phyloP scores from a whole-genome alignment of 2,797 vertebrate genomes.

The Hydrophis major region DNA sequence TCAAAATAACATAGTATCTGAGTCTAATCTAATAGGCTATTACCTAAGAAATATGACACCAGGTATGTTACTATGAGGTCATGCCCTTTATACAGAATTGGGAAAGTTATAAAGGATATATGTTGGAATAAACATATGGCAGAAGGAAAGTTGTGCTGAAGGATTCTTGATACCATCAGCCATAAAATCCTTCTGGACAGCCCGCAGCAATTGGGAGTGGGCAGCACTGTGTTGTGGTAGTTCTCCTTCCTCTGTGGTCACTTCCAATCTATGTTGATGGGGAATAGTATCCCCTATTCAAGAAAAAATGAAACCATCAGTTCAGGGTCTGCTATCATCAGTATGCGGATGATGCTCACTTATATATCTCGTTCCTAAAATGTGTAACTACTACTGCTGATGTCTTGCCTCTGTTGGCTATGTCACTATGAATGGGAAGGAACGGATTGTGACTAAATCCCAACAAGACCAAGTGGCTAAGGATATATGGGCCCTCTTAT shows the following conservation, averaged over 20 bases:
- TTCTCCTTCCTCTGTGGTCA: background rate
- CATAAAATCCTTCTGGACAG: background rate
- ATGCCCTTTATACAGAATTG: background rate
- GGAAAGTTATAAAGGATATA: background rate
- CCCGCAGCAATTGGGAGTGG: background rate
- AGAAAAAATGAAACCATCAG: background rate
- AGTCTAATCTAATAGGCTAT: background rate
- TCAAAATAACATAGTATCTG: background rate
- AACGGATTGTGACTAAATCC: background rate
- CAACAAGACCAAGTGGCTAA: background rate
- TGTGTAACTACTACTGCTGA: background rate
- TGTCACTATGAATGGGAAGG: background rate
- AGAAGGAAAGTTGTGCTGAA: background rate
- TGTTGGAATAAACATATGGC: background rate
- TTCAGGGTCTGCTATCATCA: background rate
- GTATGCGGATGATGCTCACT: background rate
- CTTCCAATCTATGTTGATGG: background rate
- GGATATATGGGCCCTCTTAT: background rate
- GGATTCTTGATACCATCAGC: background rate
- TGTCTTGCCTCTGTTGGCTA: background rate
- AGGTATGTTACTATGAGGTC: background rate
- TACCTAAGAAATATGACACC: background rate
- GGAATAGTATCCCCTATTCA: background rate
- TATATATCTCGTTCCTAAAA: background rate
- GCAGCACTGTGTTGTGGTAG: background rate